Base-by-base conservation (phyloP, 2,113 vertebrate species). In the Chauna torquata region DNA sequence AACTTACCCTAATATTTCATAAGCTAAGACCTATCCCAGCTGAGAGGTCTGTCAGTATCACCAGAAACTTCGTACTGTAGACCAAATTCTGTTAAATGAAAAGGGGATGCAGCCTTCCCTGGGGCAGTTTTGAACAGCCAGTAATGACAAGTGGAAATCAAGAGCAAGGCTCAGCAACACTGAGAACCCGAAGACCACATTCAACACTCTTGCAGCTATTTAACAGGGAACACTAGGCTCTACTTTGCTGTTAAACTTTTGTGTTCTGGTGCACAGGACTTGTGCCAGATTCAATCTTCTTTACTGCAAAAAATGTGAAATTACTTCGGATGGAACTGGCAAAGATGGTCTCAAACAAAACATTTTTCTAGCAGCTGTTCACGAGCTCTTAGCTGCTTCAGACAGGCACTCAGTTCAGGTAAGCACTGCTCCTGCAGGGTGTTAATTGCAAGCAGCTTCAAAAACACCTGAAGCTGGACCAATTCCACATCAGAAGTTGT, bases 401-500 rank as follows among this genome's bases (percentile, higher is more conserved):
- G 5, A 5, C 71, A 81, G 28, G 34, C 72, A 40, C 6, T 50
- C 61, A 11, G 18, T 69, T 83, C 75, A 90, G 55, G 40, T 88
- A 58, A 4, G 66, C 64, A 30, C 55, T 55, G 50, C 38, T 88
- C n/a, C 80, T 6, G 1, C 2, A 5, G 25, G 75, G 50, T 1
- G 0, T 66, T 45, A 86, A 71, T 11, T 80, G 30, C n/a, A 16
- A 82, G 44, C 86, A 82, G 61, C 45, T 91, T 93, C 44, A 78
- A 82, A 94, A 84, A n/a, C 69, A 92, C 65, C 74, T 65, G 77
- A 58, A 89, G 61, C 40, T 50, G 36, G 69, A 94, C 90, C 34
- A 79, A 91, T 17, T 72, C 69, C 88, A 69, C 83, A 84, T 94
- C 77, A 96, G 57, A 96, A 90, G 47, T 58, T 65, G 15, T 74